Evolutionary conservation across 2,113 vertebrate species (phyloP), one percentile per base, ranked within the genome.

Genomic region (Strigops habroptila): DNA sequence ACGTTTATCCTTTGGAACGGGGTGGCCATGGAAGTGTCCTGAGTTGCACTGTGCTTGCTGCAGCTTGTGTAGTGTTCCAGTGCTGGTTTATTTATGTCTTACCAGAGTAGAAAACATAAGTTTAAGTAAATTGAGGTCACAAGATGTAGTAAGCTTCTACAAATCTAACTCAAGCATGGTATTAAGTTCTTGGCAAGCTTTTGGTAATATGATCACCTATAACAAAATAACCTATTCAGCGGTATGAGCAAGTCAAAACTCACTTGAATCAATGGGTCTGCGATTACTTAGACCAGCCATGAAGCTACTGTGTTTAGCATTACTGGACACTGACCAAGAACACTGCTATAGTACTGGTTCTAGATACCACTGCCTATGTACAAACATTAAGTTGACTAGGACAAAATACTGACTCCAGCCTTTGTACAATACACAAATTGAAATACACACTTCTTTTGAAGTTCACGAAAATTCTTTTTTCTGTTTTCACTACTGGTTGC

Each of bases 51-150:
- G 60, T 94, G 81, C 81, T 89, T 90, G 81, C 85, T 86, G 68
- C 70, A 77, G 76, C 60, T 69, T 91, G 49, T 2, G 4, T 6
- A 71, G 75, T 87, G 77, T 91, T 86, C 80, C 80, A 39, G 55
- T 13, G 35, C 41, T 64, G 65, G 87, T 96, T 94, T 82, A 93
- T 77, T 89, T 91, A 74, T 91, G 86, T 90, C 92, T 90, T 71
- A 62, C 17, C 57, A 55, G 53, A 88, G 79, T 23, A 94, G 68
- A 91, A 94, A 89, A 60, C 74, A 77, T 33, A 92, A 70, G 75
- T 95, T 96, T 90, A 90, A 85, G 90, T 88, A 96, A 91, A 91
- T 74, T 64, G 96, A 94, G 93, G 90, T 93, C 94, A 93, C 65
- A 75, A 81, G 70, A 93, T 62, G 70, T n/a, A 96, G 75, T 51